phyloP scores from a whole-genome alignment of 2,113 vertebrate species.

The Petromus typicus region DNA sequence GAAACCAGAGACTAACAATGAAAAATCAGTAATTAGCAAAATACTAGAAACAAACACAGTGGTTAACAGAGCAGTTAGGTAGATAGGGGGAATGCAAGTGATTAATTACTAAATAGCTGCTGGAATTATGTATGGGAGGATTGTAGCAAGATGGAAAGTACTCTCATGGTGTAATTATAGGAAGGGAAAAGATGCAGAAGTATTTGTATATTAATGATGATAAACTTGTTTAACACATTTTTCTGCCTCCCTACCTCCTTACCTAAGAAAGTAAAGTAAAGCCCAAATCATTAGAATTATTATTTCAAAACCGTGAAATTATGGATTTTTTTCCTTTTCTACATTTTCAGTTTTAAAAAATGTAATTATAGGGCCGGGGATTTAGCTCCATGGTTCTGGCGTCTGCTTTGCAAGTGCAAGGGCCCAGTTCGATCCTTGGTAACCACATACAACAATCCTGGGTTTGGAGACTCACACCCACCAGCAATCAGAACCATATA shows the following conservation, averaged over 20 bases:
- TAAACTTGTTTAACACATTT: not conserved
- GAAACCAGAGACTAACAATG: not conserved
- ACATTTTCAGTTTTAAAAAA: not conserved
- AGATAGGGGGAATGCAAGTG: not conserved
- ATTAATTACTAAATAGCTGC: not conserved
- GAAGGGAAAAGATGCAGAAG: not conserved
- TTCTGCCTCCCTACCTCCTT: not conserved
- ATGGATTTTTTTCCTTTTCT: not conserved
- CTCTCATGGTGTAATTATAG: not conserved
- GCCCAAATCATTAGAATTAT: not conserved
- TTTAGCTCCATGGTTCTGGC: too few species aligned
- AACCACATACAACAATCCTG: too few species aligned
- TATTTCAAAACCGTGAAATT: not conserved
- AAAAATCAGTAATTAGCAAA: slow-evolving; percentile 5
- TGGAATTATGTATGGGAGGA: not conserved
- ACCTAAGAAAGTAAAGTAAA: not conserved
- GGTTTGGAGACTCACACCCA: too few species aligned
- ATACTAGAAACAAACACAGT: not conserved
- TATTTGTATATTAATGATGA: not conserved
- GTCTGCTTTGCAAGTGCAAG: too few species aligned
- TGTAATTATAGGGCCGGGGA: not conserved
- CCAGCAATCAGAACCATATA: too few species aligned
- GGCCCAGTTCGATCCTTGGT: too few species aligned
- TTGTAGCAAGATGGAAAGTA: not conserved
- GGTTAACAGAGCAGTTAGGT: not conserved